Evolutionary conservation across 2,797 vertebrate species (phyloP).

Genomic region (Cirrhinus molitorella): DNA sequence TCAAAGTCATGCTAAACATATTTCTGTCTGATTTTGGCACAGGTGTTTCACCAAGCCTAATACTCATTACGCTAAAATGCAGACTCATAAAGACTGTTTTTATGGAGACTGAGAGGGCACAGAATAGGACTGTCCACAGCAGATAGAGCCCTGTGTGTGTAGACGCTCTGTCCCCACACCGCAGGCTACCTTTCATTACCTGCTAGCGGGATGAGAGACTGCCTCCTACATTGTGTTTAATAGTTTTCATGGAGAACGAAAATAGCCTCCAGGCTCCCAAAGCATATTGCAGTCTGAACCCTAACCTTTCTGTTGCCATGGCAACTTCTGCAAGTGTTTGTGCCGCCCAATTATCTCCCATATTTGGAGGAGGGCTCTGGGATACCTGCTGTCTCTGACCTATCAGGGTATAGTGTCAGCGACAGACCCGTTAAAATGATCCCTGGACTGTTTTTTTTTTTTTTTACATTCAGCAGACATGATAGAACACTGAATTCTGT

Average conservation of each 20-base stretch:
- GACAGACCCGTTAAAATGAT: conserved; percentile 45
- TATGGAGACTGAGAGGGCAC: conserved; percentile 30
- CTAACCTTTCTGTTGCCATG: conserved; percentile 69
- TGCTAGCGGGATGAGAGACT: conserved; percentile 55
- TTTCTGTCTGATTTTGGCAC: neutral
- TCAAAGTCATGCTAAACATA: neutral
- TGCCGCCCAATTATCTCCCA: conserved; percentile 64
- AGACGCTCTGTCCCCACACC: conserved; percentile 38
- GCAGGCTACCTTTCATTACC: conserved; percentile 58
- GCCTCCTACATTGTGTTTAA: conserved; percentile 65
- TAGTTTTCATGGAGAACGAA: conserved; percentile 65
- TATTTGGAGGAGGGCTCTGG: conserved; percentile 57
- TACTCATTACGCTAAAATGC: conserved; percentile 33
- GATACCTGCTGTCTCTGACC: conserved; percentile 60
- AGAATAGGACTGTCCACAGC: conserved; percentile 24
- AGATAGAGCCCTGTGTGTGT: conserved; percentile 31
- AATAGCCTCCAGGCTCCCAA: conserved; percentile 63
- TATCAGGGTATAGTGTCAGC: conserved; percentile 52
- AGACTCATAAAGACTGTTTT: conserved; percentile 40
- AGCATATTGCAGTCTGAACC: conserved; percentile 66
- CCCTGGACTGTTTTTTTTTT: conserved; percentile 45
- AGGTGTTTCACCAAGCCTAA: conserved; percentile 8
- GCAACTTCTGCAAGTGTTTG: conserved; percentile 63
- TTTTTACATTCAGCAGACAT: conserved; percentile 40
- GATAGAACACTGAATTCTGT: conserved; percentile 22